Conservation (phyloP, 2,797 vertebrate species). For the Caiman crocodilus region DNA sequence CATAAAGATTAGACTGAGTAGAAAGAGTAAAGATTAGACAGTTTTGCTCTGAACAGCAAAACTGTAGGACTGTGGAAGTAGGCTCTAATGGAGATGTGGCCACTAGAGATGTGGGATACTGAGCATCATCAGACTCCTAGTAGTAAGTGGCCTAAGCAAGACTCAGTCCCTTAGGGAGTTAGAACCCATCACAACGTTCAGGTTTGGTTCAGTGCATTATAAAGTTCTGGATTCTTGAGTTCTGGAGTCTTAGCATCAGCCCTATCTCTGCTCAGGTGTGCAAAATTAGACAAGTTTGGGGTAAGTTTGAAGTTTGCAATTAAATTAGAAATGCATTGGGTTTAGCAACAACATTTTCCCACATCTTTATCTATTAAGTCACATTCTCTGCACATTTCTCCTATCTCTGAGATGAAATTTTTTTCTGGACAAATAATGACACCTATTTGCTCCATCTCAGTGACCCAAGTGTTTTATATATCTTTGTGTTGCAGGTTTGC, state of each 20-base stretch:
- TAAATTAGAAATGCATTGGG: background rate
- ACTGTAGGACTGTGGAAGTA: background rate
- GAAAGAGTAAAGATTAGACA: background rate
- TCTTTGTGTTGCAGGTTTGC: conserved; percentile 79
- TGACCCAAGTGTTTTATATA: background rate
- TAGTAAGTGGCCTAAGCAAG: background rate
- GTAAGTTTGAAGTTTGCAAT: background rate
- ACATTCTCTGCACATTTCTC: background rate
- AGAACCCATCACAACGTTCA: background rate
- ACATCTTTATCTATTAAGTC: background rate
- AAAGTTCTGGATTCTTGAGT: background rate
- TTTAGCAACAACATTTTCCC: background rate
- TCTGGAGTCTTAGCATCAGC: background rate
- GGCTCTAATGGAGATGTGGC: background rate
- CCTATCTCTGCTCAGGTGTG: background rate
- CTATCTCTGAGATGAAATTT: background rate
- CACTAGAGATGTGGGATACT: background rate
- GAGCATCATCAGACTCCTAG: background rate
- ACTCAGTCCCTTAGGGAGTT: background rate
- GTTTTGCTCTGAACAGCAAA: too few species aligned
- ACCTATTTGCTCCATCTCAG: background rate
- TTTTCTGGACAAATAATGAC: background rate
- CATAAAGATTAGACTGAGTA: background rate
- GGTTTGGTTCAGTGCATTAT: background rate
- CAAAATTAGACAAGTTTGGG: background rate